Base-by-base conservation (phyloP, 2,888 invertebrate species). In the Cybosia mesomella region DNA sequence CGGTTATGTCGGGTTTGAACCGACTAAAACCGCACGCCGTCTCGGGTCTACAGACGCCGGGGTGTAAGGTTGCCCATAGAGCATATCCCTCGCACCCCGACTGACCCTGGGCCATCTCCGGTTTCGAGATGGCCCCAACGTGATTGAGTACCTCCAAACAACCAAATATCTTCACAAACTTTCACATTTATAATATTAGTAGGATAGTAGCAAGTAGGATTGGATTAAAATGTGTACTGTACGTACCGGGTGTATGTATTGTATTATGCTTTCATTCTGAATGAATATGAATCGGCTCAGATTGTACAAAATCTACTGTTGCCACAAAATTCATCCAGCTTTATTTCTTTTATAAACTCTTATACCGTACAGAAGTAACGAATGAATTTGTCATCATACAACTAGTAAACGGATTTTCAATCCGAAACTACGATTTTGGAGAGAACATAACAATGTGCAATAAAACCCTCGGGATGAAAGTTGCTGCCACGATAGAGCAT, bases 201-300 rank as follows among this genome's bases (percentile, higher is more conserved):
- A n/a, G n/a, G n/a, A n/a, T n/a, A n/a, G n/a, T n/a, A n/a, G n/a
- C n/a, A n/a, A n/a, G n/a, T n/a, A n/a, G n/a, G n/a, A n/a, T n/a
- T n/a, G n/a, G n/a, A n/a, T n/a, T n/a, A n/a, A 32, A 28, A 28
- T 28, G 9, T 57, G 7, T 3, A 7, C 7, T n/a, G 5, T 49
- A 49, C 49, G n/a, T n/a, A 49, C 13, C 2, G 15, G 7, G 18
- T 49, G 7, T 15, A 1, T 18, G 21, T 59, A 59, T n/a, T 59
- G 58, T 36, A 24, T 62, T 63, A 22, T 58, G 60, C 53, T 68
- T 76, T 68, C 68, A 69, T 74, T 72, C 2, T 15, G 18, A 69
- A 69, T 68, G 60, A 77, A 65, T 58, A 58, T 61, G 55, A 67
- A 70, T n/a, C 59, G 13, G 59, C 69, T 66, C 67, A 58, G 75